Evolutionary conservation across 37 sponge, comb jelly and placozoan genomes (phyloP).

Genomic region (Bolinopsis microptera): DNA sequence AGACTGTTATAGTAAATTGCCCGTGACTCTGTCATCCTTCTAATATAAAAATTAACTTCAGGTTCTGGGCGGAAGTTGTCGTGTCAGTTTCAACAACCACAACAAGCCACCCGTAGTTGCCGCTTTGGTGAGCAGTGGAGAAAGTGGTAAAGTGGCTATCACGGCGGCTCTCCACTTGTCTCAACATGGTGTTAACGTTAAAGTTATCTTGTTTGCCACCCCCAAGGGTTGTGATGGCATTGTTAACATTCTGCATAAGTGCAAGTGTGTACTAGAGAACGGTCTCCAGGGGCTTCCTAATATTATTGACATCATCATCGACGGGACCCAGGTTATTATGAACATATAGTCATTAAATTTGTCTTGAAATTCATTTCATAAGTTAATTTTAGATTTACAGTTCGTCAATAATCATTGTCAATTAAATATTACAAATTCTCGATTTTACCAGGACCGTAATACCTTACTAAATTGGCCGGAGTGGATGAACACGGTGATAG

Average conservation of each 20-base stretch:
- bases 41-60: too few relatives aligned
- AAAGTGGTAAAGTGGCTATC: constrained; percentile 54
- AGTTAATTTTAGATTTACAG: too few relatives aligned
- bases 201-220: neutral
- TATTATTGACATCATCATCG: constrained; percentile 45
- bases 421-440: too few relatives aligned
- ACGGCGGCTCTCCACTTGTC: constrained; percentile 37
- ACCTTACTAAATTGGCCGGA: constrained; percentile 36
- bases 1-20: neutral
- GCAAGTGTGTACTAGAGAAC: neutral
- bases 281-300: constrained; percentile 18
- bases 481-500: neutral
- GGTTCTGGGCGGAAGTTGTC: constrained; percentile 31
- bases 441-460: constrained; percentile 21
- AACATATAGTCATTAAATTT: too few relatives aligned
- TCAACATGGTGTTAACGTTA: constrained; percentile 22
- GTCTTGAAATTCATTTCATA: too few relatives aligned
- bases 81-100: constrained; percentile 8
- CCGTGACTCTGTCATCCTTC: too few relatives aligned
- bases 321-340: constrained; percentile 64
- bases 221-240: constrained; percentile 48
- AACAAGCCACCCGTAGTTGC: constrained; percentile 60
- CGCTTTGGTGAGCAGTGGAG: constrained; percentile 40
- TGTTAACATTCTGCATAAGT: neutral
- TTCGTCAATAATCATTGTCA: too few relatives aligned